A percentile compares a stretch with the other conserved stretches of the same genome.
These are phyloP conservation scores for Druceiella hillmani DNA, from an alignment of 2,888 invertebrate genomes.

Conservation along the genomic window DNA sequence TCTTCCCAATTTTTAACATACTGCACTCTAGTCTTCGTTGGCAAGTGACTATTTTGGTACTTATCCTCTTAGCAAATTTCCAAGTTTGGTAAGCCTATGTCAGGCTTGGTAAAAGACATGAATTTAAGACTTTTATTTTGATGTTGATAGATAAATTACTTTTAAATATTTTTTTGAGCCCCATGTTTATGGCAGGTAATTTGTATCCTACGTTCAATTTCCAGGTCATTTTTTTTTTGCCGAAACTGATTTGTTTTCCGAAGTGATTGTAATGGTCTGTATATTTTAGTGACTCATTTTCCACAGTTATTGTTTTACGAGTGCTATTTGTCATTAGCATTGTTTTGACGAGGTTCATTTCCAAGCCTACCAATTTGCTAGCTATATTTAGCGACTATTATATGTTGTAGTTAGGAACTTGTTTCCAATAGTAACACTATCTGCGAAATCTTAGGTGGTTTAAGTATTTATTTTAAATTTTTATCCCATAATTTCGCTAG, in stretches of 20 bases:
- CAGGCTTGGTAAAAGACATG: conserved; percentile 2
- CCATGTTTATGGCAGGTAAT: not conserved
- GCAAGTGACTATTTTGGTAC: conserved; percentile 2
- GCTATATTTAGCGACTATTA: conserved; percentile 6
- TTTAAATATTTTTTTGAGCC: not conserved
- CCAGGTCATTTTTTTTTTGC: not conserved
- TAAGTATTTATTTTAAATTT: not conserved
- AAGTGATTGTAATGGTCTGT: conserved; percentile 3
- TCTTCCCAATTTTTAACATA: conserved; percentile 6
- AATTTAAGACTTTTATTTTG: too few relatives aligned
- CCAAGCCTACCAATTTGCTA: conserved; percentile 5
- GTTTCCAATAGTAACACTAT: conserved; percentile 10
- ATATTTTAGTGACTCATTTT: not conserved
- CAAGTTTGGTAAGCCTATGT: conserved; percentile 10
- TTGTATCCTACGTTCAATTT: not conserved
- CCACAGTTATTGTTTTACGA: conserved; percentile 1
- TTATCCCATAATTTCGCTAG: conserved; percentile 5
- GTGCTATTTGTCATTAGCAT: conserved; percentile 8
- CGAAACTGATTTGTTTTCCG: conserved; percentile 1
- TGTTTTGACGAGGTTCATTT: conserved; percentile 8
- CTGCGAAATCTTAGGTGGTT: conserved; percentile 10
- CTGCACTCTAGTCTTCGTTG: conserved; percentile 9
- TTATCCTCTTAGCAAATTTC: conserved; percentile 2
- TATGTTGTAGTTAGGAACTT: conserved; percentile 3
- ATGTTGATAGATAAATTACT: conserved; percentile 5